Evolutionary conservation across 2,113 vertebrate species (phyloP), one percentile per base, ranked within the genome.

Genomic region (Cinclus mexicanus): DNA sequence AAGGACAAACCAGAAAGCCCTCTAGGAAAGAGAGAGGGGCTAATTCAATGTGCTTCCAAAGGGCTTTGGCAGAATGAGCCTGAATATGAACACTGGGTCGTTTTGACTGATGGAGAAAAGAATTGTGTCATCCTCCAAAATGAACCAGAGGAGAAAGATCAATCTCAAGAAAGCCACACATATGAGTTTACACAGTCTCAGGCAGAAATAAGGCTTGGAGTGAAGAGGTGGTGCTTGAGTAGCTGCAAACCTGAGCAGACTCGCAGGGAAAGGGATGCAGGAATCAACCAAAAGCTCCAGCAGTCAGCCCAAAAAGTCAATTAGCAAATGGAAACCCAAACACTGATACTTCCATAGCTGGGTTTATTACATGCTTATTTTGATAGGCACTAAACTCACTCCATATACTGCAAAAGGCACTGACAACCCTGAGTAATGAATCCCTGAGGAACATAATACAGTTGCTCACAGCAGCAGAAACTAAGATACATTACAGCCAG

Each of bases 1-100:
- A 81, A 92, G 93, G 85, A 88, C 93, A 88, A 88, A 93, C 6
- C 88, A 93, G 81, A 93, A 89, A 89, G 68, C 74, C 94, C 94
- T 91, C 39, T 19, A 96, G 94, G 96, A 96, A 93, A 88, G 90
- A 95, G 78, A 95, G 88, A 90, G 56, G 84, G 47, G 83, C 87
- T 93, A 92, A 95, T 95, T 76, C 95, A 80, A 52, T 88, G 85
- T 76, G 64, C 57, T 87, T 71, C 46, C 77, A 64, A 68, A 94
- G 63, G 89, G 78, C 87, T 95, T 71, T 82, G 94, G 67, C 89
- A 95, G 70, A 96, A 79, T 2, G 65, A 92, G 88, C 61, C 91
- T 23, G 53, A 82, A 69, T 76, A 94, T 88, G 89, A 94, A 87
- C 14, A 19, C 53, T 52, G 67, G 87, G 87, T 79, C 91, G 31